These are phyloP conservation scores for Exocentrus adspersus DNA, from an alignment of 2,888 invertebrate species.

Conservation along the genomic window DNA sequence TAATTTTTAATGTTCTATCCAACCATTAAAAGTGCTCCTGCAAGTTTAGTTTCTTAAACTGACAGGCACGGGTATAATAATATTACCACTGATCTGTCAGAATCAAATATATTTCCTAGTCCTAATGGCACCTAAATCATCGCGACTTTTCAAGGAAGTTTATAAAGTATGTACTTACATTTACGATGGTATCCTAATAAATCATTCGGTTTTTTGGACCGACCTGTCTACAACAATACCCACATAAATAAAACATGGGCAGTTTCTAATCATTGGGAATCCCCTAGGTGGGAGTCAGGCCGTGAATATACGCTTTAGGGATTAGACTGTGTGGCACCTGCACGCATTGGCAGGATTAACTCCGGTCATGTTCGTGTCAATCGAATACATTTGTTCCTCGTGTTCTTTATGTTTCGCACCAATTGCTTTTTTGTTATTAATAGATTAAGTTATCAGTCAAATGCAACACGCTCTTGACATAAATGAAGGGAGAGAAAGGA, in stretches of 20 bases:
- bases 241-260: slow-evolving; percentile 12
- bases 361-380: slow-evolving; percentile 36
- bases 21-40: too few species aligned
- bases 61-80: too few species aligned
- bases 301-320: slow-evolving; percentile 24
- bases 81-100: too few species aligned
- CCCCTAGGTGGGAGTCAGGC: slow-evolving; percentile 4
- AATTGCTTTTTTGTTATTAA: slow-evolving; percentile 16
- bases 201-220: slow-evolving; percentile 4
- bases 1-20: too few species aligned
- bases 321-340: slow-evolving; percentile 33
- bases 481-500: too few species aligned
- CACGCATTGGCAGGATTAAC: slow-evolving; percentile 32
- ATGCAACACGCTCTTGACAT: too few species aligned
- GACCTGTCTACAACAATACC: neutral
- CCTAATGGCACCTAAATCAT: neutral
- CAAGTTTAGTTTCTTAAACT: too few species aligned
- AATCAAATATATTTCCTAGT: too few species aligned
- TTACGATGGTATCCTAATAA: neutral
- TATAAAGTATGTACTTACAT: neutral
- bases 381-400: slow-evolving; percentile 32
- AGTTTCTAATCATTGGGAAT: slow-evolving; percentile 3
- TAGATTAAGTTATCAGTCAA: neutral
- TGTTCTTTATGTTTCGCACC: slow-evolving; percentile 17
- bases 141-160: neutral